Conservation (phyloP, 1,140 invertebrate species). For the Ptiloglossa arizonensis region DNA sequence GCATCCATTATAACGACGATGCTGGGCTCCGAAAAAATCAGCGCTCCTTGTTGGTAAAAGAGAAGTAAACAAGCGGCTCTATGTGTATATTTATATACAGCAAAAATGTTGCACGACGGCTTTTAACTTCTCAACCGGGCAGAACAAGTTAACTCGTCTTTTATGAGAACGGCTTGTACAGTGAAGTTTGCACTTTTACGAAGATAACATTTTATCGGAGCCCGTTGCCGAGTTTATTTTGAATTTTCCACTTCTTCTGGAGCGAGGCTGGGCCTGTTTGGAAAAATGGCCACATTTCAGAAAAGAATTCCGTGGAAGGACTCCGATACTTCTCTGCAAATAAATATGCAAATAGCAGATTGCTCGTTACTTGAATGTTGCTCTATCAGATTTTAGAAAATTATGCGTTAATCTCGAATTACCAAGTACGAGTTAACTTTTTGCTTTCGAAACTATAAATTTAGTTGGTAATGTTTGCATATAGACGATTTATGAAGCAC, state of each 20-base stretch:
- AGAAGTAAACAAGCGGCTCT: conserved; percentile 26
- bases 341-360: conserved; percentile 12
- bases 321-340: neutral
- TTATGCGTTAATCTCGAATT: no score
- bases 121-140: conserved; percentile 34
- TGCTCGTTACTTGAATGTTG: neutral
- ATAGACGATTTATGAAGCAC: no score
- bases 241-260: neutral
- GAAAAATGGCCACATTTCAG: neutral
- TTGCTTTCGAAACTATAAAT: no score
- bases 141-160: conserved; percentile 33
- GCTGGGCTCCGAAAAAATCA: neutral
- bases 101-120: conserved; percentile 46
- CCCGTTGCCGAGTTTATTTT: conserved; percentile 33
- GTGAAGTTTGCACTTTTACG: conserved; percentile 41
- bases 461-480: no score
- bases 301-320: neutral
- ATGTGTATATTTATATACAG: conserved; percentile 20
- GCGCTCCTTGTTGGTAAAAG: conserved; percentile 2
- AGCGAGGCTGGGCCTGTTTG: neutral
- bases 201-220: conserved; percentile 35
- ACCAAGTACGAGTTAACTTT: no score
- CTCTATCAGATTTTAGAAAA: conserved; percentile 1
- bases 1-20: neutral
- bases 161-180: conserved; percentile 24